These are phyloP conservation scores for Ypsolopha scabrella DNA, from an alignment of 2,888 invertebrate genomes.

Conservation along the genomic window DNA sequence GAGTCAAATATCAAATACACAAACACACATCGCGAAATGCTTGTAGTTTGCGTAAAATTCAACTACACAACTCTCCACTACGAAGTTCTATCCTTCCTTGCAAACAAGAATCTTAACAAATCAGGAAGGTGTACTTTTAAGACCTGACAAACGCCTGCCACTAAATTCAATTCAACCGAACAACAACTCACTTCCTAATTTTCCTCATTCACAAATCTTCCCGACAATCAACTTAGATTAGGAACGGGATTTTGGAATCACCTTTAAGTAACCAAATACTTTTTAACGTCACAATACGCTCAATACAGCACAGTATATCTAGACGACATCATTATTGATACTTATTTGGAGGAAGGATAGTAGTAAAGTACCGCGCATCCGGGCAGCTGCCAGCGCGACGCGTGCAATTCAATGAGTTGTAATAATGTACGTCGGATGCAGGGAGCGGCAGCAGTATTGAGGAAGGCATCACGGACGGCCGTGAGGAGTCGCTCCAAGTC, in stretches of 20 bases:
- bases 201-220: too few relatives aligned
- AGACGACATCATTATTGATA: neutral
- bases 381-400: slow-evolving; percentile 91
- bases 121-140: too few relatives aligned
- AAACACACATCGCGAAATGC: neutral
- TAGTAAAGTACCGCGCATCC: slow-evolving; percentile 92
- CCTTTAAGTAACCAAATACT: too few relatives aligned
- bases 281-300: neutral
- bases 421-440: slow-evolving; percentile 86
- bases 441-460: slow-evolving; percentile 79
- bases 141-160: too few relatives aligned
- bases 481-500: slow-evolving; percentile 84
- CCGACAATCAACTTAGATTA: too few relatives aligned
- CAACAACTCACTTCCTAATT: too few relatives aligned
- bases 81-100: neutral
- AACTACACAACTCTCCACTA: neutral
- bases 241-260: too few relatives aligned
- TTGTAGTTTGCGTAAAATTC: neutral
- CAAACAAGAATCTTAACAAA: neutral
- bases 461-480: slow-evolving; percentile 87
- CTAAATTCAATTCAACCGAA: too few relatives aligned
- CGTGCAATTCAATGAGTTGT: slow-evolving; percentile 91
- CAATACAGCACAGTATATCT: neutral
- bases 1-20: slow-evolving; percentile 2
- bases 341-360: slow-evolving; percentile 74